Evolutionary conservation across 1,140 invertebrate genomes (phyloP), one percentile per base, ranked within the genome.

Genomic region (Brachystomella parvula): DNA sequence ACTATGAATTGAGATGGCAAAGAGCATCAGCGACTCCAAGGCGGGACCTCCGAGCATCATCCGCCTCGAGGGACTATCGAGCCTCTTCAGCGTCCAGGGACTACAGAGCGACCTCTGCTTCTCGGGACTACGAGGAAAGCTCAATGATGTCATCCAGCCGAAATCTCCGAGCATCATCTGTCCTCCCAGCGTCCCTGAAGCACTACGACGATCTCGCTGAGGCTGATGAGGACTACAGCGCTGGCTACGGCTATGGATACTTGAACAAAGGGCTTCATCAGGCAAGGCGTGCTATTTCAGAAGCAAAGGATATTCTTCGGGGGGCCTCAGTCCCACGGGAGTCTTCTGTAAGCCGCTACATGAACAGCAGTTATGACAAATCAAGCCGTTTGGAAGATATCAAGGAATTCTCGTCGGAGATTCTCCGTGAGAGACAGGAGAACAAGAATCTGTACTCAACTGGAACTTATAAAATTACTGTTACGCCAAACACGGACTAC

Each of bases 231-330:
- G 49, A 53, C 24, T 53, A 53, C 24, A 53, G 12, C 24, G 49
- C 21, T 53, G 49, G 49, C 24, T 19, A 12, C 24, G 49, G 49
- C 24, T 19, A 12, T 53, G 49, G 49, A 19, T 53, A 53, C 24
- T 53, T 53, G 49, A 53, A 53, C 49, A 9, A 24, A 15, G 49
- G 49, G 24, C 49, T 53, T 19, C 49, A 53, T 53, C 49, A 53
- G 21, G 49, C 49, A 15, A 53, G 24, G 49, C 49, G 49, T 17
- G 49, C 49, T 26, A 17, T 53, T 12, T 53, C 49, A 3, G 49
- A 53, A 53, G 49, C 49, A 19, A 9, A 24, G 24, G 49, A 53
- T 9, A 9, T 53, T 53, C 24, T 53, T 6, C 49, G 49, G 12
- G 49, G 12, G 24, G n/a, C 39, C n/a, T 53, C 49, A 3, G 49